Evolutionary conservation across 37 sponge, comb jelly and placozoan species (phyloP).

Genomic region (Crambe crambe): DNA sequence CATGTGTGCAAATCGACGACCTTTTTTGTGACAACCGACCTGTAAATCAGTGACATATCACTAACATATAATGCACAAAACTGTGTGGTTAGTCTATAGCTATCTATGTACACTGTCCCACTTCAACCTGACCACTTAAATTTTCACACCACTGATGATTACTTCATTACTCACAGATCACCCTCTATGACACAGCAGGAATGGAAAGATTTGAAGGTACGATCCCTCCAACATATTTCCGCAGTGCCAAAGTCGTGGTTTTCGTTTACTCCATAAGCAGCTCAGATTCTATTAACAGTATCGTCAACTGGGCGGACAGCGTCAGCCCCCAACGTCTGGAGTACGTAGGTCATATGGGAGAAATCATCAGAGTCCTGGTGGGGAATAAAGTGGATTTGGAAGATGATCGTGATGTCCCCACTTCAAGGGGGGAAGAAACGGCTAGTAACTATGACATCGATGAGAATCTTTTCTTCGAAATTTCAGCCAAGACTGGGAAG

Average conservation of each 20-base stretch:
- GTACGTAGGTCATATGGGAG: not conserved
- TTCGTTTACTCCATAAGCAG: slow-evolving; percentile 56
- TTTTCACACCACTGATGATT: no score
- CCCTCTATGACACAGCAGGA: slow-evolving; percentile 75
- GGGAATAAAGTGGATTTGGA: slow-evolving; percentile 65
- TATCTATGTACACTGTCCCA: no score
- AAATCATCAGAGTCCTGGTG: slow-evolving; percentile 30
- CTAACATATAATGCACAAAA: no score
- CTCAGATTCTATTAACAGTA: slow-evolving; percentile 25
- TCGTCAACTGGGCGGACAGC: slow-evolving; percentile 52
- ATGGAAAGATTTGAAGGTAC: slow-evolving; percentile 68
- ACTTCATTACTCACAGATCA: slow-evolving; percentile 43
- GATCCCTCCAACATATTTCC: slow-evolving; percentile 76
- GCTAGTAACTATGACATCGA: slow-evolving; percentile 37
- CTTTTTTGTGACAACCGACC: no score
- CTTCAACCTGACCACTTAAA: no score
- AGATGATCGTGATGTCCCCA: slow-evolving; percentile 15
- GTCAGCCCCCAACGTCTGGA: slow-evolving; percentile 26
- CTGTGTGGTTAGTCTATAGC: no score
- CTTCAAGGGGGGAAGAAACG: slow-evolving; percentile 4
- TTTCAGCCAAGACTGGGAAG: slow-evolving; percentile 51
- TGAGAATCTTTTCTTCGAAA: slow-evolving; percentile 36
- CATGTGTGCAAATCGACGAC: no score
- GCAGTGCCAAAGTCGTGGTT: slow-evolving; percentile 54
- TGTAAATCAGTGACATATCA: no score